phyloP scores from a whole-genome alignment of 35 echinoderm and acorn worm genomes.

The Ptychodera flava region DNA sequence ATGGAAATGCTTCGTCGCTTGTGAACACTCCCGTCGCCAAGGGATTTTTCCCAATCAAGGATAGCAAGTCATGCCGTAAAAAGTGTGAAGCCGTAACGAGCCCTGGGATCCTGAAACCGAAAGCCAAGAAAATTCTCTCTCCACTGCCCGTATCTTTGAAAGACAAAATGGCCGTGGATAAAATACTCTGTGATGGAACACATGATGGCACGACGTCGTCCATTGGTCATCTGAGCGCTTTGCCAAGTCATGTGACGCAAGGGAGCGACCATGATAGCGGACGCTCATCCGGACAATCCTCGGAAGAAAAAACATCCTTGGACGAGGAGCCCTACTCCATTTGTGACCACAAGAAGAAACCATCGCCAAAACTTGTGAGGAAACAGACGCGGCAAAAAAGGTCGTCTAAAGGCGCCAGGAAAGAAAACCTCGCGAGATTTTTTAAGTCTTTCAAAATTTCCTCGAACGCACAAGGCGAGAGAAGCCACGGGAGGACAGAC shows the following conservation, averaged over 20 bases:
- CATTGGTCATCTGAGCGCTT: neutral
- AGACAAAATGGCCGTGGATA: neutral
- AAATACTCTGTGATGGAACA: neutral
- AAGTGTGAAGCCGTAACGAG: neutral
- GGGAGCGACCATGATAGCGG: neutral
- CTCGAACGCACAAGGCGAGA: too few species aligned
- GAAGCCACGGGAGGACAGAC: too few species aligned
- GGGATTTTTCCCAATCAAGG: neutral
- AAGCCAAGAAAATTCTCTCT: neutral
- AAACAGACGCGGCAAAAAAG: neutral
- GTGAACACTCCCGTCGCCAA: neutral
- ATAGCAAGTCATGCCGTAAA: neutral
- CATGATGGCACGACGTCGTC: neutral
- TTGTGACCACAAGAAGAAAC: neutral
- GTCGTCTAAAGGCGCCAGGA: neutral
- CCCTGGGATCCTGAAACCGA: neutral
- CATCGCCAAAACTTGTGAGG: neutral
- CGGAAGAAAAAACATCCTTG: neutral
- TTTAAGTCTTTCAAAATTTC: neutral
- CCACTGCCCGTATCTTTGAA: neutral
- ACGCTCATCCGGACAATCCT: neutral
- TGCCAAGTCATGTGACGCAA: neutral
- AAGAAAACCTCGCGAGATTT: neutral
- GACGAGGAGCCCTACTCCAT: neutral
- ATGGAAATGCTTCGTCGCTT: neutral